Evolutionary conservation across 2,113 vertebrate species (phyloP), one percentile per base, ranked within the genome.

Genomic region (Dicerorhinus sumatrensis): DNA sequence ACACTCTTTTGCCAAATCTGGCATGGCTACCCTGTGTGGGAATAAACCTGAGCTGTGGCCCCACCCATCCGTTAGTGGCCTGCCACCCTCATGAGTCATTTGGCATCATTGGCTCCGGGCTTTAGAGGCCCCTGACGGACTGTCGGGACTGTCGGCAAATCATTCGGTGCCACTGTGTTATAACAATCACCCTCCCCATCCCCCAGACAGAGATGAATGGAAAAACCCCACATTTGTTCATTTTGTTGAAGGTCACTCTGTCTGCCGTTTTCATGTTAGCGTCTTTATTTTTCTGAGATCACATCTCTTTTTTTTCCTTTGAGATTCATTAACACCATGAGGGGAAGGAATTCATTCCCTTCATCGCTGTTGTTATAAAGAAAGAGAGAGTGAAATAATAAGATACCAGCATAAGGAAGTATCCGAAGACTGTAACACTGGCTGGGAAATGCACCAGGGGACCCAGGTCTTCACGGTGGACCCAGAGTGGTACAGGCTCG

Each of bases 211-310:
- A 84, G 81, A 79, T 29, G 36, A 88, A 82, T 48, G 36, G 56
- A 39, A 96, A 97, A 86, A 91, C 23, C 18, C 39, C 56, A 72
- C 51, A 31, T 65, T 67, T 76, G 76, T 77, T 97, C 85, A 46
- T 65, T 86, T 76, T 48, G 69, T 62, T 82, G 62, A 92, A 92
- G 83, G 94, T 96, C 75, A 72, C 63, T 31, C 54, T 65, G 79
- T 54, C 87, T 92, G 65, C 73, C 6, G 7, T 82, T 96, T 92
- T 97, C 80, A 80, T n/a, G 31, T n/a, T 89, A 89, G 80, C 9
- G 36, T 96, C 84, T 95, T 97, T 75, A 80, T 92, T 89, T 89
- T 94, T 94, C 93, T 96, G 65, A 96, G 83, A 80, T 51, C 17
- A 31, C 65, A 73, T 75, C 73, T 90, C 33, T 65, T 56, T 85